Conservation (phyloP, 2,113 vertebrate genomes). For the Rhombomys opimus region DNA sequence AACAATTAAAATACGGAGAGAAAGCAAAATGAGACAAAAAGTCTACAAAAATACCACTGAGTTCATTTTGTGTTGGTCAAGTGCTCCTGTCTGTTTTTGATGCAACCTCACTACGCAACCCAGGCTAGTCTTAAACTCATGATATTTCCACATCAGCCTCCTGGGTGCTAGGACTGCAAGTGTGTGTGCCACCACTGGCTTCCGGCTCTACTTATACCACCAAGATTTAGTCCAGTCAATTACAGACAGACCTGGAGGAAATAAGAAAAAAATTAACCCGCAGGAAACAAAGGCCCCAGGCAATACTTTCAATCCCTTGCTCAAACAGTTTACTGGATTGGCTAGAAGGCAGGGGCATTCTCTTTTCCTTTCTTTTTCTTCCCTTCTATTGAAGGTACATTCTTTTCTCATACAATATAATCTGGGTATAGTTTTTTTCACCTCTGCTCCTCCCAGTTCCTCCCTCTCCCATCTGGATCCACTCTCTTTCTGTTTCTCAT, state of each 20-base stretch:
- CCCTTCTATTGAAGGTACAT: neutral
- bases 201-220: neutral
- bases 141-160: neutral
- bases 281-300: neutral
- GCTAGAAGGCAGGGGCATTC: neutral
- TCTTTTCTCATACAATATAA: neutral
- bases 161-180: neutral
- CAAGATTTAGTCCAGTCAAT: neutral
- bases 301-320: neutral
- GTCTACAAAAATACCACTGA: neutral
- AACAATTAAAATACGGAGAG: neutral
- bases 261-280: slow-evolving; percentile 7
- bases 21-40: neutral
- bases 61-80: neutral
- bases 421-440: neutral
- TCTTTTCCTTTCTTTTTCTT: neutral
- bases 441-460: neutral
- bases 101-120: neutral
- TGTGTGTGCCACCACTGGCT: neutral
- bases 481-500: neutral
- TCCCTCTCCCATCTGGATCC: neutral
- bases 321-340: neutral
- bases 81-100: neutral
- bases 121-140: neutral
- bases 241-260: neutral